Conservation (phyloP, 2,113 vertebrate species). For the Hippocampus barbouri region DNA sequence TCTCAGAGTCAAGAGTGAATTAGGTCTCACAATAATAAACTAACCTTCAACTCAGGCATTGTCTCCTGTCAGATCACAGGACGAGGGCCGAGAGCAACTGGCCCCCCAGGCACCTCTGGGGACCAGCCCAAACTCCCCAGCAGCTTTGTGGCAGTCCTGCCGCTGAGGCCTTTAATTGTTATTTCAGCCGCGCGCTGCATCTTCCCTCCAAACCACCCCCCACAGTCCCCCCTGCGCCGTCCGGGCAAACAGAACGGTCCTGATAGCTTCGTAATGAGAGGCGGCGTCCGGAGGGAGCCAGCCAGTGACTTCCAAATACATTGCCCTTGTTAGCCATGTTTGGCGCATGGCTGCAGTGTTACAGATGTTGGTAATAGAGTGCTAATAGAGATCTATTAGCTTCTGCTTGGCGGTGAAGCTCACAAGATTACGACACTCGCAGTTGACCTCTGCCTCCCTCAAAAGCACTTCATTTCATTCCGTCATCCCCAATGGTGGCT, state of each 20-base stretch:
- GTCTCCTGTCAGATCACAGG: slow-evolving; percentile 49
- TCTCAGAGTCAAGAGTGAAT: slow-evolving; percentile 47
- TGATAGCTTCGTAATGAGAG: slow-evolving; percentile 71
- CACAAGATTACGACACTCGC: slow-evolving; percentile 52
- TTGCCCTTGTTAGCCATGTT: slow-evolving; percentile 75
- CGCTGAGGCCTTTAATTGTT: slow-evolving; percentile 63
- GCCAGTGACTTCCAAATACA: slow-evolving; percentile 72
- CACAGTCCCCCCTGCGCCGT: slow-evolving; percentile 27
- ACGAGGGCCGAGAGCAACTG: slow-evolving; percentile 59
- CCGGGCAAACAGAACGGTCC: slow-evolving; percentile 63
- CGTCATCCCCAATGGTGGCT: slow-evolving; percentile 54
- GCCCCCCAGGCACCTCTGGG: slow-evolving; percentile 57
- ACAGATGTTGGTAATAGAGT: slow-evolving; percentile 75
- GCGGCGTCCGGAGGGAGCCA: slow-evolving; percentile 62
- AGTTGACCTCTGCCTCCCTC: slow-evolving; percentile 53
- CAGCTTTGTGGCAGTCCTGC: slow-evolving; percentile 34
- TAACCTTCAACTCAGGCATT: slow-evolving; percentile 44
- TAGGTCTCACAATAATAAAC: slow-evolving; percentile 52
- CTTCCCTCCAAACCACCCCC: slow-evolving; percentile 22
- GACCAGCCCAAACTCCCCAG: slow-evolving; percentile 34
- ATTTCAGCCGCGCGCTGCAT: slow-evolving; percentile 50
- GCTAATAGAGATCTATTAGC: slow-evolving; percentile 75
- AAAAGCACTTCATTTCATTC: slow-evolving; percentile 57
- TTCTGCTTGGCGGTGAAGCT: slow-evolving; percentile 50
- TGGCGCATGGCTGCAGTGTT: slow-evolving; percentile 63